Base-by-base conservation (phyloP, 2,888 invertebrate species). In the Xestia rhomboidea region DNA sequence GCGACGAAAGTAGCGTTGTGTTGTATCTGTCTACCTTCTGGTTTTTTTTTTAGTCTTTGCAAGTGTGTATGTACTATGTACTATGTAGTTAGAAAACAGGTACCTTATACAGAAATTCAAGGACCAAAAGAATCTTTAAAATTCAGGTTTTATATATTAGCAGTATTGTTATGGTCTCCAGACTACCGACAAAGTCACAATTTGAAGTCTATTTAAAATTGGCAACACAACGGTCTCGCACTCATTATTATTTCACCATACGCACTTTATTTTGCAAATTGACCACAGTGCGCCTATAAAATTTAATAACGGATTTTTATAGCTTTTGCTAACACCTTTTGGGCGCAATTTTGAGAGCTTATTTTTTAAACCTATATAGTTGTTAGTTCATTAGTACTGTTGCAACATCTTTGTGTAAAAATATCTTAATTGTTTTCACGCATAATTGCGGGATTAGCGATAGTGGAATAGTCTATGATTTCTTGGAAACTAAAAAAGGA, bases 231-330 rank as follows among this genome's bases (percentile, higher is more conserved):
- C 64, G 27, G 64, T 73, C 78, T 72, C 75, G 18, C 69, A 21
- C 73, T 80, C 68, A 76, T 87, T 76, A 82, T 74, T 54, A 74
- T 82, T 84, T 76, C 76, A 81, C 34, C 79, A 84, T 77, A 79
- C 77, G 64, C 75, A 73, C 76, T 77, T 80, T 73, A 81, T 74
- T 79, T 62, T 73, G 64, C 34, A 76, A 82, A 84, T 79, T 84
- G 69, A 69, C 77, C 77, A 81, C 80, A 76, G 83, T 76, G 75
- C 57, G 79, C 68, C 75, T 24, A 84, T 79, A 86, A 87, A 84
- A 78, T 69, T 83, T 81, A 87, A 84, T 82, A 87, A 81, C 77
- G 63, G 57, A 86, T 78, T 86, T 82, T 86, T 84, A 88, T 84
- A 70, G 84, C 86, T 73, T 68, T 64, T 13, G 54, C 66, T 64